Conservation (phyloP, 2,888 invertebrate species). For the Teleiodes luculella region DNA sequence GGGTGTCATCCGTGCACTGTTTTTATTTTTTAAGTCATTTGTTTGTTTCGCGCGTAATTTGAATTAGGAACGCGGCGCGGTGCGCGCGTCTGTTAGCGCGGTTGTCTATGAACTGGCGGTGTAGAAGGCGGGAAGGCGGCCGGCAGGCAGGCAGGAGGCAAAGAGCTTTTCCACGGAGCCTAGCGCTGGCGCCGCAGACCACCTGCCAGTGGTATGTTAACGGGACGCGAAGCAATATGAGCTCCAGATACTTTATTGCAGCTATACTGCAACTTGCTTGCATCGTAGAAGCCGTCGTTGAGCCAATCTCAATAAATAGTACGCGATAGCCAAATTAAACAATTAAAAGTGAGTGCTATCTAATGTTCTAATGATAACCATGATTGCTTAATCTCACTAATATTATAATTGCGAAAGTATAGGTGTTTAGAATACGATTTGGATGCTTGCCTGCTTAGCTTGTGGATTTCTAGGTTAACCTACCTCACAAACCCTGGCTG, state of each 20-base stretch:
- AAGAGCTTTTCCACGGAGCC: constrained; percentile 17
- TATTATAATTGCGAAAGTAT: too few species aligned
- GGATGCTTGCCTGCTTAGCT: too few species aligned
- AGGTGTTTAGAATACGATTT: too few species aligned
- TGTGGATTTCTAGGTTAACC: too few species aligned
- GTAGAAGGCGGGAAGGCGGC: neutral
- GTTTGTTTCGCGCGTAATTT: constrained; percentile 43
- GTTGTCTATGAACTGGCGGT: constrained; percentile 54
- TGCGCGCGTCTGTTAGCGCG: constrained; percentile 47
- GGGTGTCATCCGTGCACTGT: constrained; percentile 36
- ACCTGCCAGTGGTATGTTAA: constrained; percentile 35
- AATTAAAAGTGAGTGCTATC: too few species aligned
- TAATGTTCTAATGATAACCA: too few species aligned
- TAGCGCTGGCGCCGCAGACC: constrained; percentile 23
- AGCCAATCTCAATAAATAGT: too few species aligned
- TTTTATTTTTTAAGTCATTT: constrained; percentile 37
- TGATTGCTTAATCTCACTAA: too few species aligned
- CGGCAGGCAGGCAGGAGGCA: neutral
- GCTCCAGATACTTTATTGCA: constrained; percentile 19
- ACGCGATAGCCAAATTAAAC: too few species aligned
- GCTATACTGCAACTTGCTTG: neutral
- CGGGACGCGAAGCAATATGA: constrained; percentile 35
- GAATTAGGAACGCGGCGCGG: constrained; percentile 31
- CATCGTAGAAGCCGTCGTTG: neutral
- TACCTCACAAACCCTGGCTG: too few species aligned